Percentiles rank a stretch among this genome's conserved stretches.
These are phyloP conservation scores for Oryzias dopingdopingensis DNA, from an alignment of 2,797 vertebrate species.

Conservation along the genomic window DNA sequence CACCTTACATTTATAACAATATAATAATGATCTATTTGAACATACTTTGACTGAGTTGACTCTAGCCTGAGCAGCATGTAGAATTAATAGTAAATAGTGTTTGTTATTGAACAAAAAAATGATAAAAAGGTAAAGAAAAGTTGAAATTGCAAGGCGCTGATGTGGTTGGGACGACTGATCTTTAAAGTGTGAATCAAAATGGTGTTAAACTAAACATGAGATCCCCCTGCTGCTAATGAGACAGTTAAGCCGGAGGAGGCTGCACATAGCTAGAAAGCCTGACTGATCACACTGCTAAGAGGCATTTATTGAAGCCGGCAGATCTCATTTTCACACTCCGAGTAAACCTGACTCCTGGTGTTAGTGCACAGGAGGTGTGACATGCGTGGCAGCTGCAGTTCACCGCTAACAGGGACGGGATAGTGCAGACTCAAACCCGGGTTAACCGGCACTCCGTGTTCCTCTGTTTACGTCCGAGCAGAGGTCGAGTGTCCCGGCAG, in stretches of 20 bases:
- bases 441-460: conserved; percentile 63
- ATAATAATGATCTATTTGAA: no score
- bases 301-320: conserved; percentile 75
- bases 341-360: conserved; percentile 76
- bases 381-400: conserved; percentile 77
- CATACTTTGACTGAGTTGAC: not conserved
- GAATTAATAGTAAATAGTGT: conserved; percentile 32
- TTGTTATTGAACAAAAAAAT: conserved; percentile 38
- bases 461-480: conserved; percentile 40
- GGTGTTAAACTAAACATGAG: conserved; percentile 75
- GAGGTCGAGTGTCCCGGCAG: conserved; percentile 1
- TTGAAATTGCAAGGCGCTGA: conserved; percentile 27
- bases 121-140: conserved; percentile 11
- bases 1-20: no score
- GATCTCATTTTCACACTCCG: conserved; percentile 84
- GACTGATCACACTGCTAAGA: conserved; percentile 74
- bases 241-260: conserved; percentile 72
- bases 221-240: conserved; percentile 79
- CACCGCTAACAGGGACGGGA: conserved; percentile 74
- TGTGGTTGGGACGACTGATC: conserved; percentile 42
- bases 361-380: conserved; percentile 41
- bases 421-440: conserved; percentile 49
- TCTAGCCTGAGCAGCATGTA: conserved; percentile 40
- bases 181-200: conserved; percentile 72
- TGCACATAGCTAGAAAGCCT: conserved; percentile 73